phyloP scores from a whole-genome alignment of 2,113 vertebrate species.

The Artemisiospiza belli region DNA sequence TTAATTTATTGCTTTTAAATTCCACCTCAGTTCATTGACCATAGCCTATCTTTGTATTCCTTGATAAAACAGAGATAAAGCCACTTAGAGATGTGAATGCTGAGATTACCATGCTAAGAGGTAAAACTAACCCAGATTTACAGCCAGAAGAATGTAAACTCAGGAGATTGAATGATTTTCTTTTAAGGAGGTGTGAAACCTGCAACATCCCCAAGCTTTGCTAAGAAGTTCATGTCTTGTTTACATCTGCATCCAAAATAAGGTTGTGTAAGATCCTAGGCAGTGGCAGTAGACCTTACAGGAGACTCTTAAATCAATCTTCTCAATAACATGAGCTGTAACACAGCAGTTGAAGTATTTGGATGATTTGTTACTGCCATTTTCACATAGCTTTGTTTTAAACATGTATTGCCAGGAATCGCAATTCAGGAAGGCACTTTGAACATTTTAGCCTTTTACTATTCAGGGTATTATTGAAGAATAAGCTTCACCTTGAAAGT shows the following conservation, averaged over 20 bases:
- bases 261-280: background rate
- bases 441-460: background rate
- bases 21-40: background rate
- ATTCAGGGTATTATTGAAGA: background rate
- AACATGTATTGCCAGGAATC: background rate
- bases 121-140: background rate
- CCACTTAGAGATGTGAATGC: background rate
- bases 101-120: background rate
- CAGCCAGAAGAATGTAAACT: background rate
- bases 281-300: background rate
- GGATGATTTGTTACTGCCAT: background rate
- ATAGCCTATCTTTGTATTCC: background rate
- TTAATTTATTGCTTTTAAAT: background rate
- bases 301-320: background rate
- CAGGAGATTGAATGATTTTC: background rate
- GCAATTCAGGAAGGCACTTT: background rate
- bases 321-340: background rate
- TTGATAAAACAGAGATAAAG: background rate
- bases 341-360: background rate
- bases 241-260: background rate
- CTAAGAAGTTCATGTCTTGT: background rate
- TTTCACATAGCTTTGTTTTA: background rate
- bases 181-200: background rate
- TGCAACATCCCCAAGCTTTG: background rate
- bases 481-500: background rate